A percentile compares a stretch with the other conserved stretches of the same genome.
phyloP scores from a whole-genome alignment of 2,888 invertebrate species.

The Ryuthela nishihirai region DNA sequence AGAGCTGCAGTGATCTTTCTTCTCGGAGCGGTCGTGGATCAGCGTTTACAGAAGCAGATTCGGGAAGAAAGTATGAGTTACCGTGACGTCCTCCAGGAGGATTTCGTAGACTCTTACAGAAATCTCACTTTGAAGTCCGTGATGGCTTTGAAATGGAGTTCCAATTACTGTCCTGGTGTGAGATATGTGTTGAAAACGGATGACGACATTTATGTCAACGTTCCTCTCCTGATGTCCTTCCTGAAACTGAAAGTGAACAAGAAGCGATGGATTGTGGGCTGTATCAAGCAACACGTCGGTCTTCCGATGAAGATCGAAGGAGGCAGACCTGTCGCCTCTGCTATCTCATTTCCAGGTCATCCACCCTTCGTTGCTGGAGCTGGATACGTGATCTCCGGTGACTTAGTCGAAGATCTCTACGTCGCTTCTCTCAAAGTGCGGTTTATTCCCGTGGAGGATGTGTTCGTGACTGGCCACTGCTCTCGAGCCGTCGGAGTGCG shows the following conservation, averaged over 20 bases:
- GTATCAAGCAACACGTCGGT: conserved; percentile 8
- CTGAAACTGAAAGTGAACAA: not conserved
- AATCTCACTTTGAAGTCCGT: conserved; percentile 18
- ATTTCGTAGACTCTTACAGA: conserved; percentile 18
- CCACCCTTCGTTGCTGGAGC: conserved; percentile 48
- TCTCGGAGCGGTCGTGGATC: not conserved
- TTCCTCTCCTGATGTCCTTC: conserved; percentile 2
- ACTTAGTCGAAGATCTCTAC: conserved; percentile 43
- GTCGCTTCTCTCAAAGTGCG: conserved; percentile 39
- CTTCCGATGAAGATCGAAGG: conserved; percentile 6
- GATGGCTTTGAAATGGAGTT: conserved; percentile 11
- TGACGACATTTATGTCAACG: conserved; percentile 23
- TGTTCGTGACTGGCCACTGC: conserved; percentile 48
- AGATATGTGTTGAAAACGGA: conserved; percentile 23
- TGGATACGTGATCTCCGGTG: conserved; percentile 46
- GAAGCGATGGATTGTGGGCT: conserved; percentile 14
- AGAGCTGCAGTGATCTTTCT: conserved; percentile 10
- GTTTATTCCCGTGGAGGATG: conserved; percentile 48
- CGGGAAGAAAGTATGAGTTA: conserved; percentile 4
- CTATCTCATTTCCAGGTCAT: conserved; percentile 42
- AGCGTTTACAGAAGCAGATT: not conserved
- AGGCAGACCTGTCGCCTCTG: conserved; percentile 41
- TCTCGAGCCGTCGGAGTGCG: conserved; percentile 39
- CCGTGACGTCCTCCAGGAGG: conserved; percentile 9
- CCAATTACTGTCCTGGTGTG: conserved; percentile 2